Conservation (phyloP, 2,113 vertebrate genomes). For the Orcinus orca region DNA sequence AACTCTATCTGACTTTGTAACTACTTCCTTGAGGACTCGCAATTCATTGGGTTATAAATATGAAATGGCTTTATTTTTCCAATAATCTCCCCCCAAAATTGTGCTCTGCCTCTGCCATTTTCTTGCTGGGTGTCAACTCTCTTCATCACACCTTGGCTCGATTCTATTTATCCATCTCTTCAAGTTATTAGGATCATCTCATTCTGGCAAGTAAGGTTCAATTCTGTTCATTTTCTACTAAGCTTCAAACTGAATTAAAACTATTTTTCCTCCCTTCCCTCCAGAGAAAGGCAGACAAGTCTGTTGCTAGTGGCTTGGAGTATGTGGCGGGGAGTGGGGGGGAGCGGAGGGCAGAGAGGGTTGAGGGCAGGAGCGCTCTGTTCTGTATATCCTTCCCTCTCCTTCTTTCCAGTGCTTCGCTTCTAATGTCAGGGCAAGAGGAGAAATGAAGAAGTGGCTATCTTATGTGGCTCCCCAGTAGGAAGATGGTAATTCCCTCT, state of each 20-base stretch:
- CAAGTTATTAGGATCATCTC: conserved; percentile 10
- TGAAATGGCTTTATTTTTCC: neutral
- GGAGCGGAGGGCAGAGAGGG: too few species aligned
- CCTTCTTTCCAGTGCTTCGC: neutral
- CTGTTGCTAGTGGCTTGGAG: neutral
- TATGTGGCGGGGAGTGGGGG: neutral
- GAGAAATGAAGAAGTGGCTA: neutral
- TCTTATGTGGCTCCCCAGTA: neutral
- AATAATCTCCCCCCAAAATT: neutral
- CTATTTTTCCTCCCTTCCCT: neutral
- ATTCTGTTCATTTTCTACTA: neutral
- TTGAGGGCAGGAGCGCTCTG: neutral
- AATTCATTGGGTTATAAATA: neutral
- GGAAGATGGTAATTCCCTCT: neutral
- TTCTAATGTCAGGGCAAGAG: neutral
- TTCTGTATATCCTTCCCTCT: neutral
- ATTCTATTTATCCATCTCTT: neutral
- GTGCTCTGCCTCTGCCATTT: neutral
- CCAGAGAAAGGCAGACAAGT: neutral
- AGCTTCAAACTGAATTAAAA: neutral
- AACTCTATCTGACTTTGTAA: neutral
- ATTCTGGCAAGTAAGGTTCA: conserved; percentile 1
- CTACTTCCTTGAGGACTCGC: neutral
- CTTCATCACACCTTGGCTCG: neutral
- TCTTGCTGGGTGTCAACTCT: neutral